Evolutionary conservation across 1,140 invertebrate species (phyloP).

Genomic region (Drosophila leontia): DNA sequence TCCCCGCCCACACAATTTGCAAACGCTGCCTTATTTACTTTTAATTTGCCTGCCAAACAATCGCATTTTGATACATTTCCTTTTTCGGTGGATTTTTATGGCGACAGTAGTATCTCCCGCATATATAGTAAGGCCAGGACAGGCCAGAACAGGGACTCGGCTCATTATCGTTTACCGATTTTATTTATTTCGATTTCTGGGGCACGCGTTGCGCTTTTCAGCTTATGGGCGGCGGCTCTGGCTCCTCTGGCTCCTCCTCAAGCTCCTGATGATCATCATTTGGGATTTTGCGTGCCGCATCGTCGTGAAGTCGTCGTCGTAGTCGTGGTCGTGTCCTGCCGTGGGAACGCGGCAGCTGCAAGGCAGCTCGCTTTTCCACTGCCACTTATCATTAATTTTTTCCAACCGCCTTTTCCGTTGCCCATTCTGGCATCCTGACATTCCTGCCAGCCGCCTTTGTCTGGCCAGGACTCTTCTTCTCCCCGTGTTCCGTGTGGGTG

Average conservation of each 20-base stretch:
- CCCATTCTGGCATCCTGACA: conserved; percentile 78
- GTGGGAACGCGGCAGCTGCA: conserved; percentile 67
- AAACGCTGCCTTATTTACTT: conserved; percentile 75
- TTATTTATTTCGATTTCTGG: conserved; percentile 67
- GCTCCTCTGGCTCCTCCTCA: conserved; percentile 1
- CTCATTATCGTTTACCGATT: conserved; percentile 60
- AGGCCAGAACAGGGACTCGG: neutral
- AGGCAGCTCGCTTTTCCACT: conserved; percentile 31
- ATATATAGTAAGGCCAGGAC: neutral
- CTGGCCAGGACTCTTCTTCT: conserved; percentile 7
- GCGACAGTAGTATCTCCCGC: conserved; percentile 43
- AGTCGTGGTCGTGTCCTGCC: conserved; percentile 58
- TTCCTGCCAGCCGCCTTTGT: conserved; percentile 50
- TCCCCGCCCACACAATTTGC: conserved; percentile 19
- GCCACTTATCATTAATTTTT: conserved; percentile 84
- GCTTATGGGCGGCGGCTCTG: conserved; percentile 42
- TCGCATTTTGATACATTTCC: conserved; percentile 53
- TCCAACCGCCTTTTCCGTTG: conserved; percentile 67
- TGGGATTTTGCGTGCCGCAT: conserved; percentile 67
- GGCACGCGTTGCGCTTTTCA: conserved; percentile 57
- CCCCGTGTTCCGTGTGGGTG: conserved; percentile 14
- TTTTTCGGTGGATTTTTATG: conserved; percentile 52
- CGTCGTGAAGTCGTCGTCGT: conserved; percentile 63
- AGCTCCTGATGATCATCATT: conserved; percentile 57
- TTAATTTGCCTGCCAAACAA: conserved; percentile 78